A percentile compares a stretch with the other conserved stretches of the same genome.
These are phyloP conservation scores for Leptodirus hochenwartii DNA, from an alignment of 2,888 invertebrate species.

Conservation along the genomic window DNA sequence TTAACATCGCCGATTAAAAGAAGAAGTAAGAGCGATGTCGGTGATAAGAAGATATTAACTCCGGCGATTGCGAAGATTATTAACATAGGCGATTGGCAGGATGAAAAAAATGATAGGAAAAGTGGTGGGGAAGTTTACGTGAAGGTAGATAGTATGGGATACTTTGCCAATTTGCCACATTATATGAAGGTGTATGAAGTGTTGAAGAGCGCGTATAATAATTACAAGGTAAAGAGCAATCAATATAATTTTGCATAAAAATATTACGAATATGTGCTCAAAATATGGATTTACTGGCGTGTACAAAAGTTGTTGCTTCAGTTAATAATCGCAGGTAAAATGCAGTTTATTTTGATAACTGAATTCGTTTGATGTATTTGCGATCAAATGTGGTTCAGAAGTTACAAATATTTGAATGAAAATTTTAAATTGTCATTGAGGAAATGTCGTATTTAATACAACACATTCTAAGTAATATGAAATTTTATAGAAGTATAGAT, in stretches of 20 bases:
- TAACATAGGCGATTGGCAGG: conserved; percentile 21
- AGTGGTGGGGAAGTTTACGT: conserved; percentile 20
- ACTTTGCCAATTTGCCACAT: conserved; percentile 52
- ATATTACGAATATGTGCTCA: conserved; percentile 4
- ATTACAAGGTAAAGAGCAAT: conserved; percentile 70
- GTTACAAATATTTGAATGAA: too few species aligned
- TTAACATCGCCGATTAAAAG: conserved; percentile 29
- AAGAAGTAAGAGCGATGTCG: conserved; percentile 25
- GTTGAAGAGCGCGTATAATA: conserved; percentile 64
- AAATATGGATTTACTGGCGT: too few species aligned
- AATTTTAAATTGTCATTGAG: too few species aligned
- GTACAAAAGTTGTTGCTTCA: too few species aligned
- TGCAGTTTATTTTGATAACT: too few species aligned
- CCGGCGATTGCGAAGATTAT: conserved; percentile 15
- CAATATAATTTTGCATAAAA: conserved; percentile 5
- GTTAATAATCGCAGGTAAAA: too few species aligned
- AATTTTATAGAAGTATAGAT: too few species aligned
- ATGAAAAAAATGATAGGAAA: conserved; percentile 21
- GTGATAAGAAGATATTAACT: conserved; percentile 19
- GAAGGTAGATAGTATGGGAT: conserved; percentile 31
- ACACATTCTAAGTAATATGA: too few species aligned
- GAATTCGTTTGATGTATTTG: too few species aligned
- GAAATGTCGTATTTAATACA: too few species aligned
- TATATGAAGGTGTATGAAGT: conserved; percentile 74
- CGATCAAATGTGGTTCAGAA: too few species aligned